These are phyloP conservation scores for Lottia scabra DNA, from an alignment of 2,888 invertebrate genomes.

Conservation along the genomic window DNA sequence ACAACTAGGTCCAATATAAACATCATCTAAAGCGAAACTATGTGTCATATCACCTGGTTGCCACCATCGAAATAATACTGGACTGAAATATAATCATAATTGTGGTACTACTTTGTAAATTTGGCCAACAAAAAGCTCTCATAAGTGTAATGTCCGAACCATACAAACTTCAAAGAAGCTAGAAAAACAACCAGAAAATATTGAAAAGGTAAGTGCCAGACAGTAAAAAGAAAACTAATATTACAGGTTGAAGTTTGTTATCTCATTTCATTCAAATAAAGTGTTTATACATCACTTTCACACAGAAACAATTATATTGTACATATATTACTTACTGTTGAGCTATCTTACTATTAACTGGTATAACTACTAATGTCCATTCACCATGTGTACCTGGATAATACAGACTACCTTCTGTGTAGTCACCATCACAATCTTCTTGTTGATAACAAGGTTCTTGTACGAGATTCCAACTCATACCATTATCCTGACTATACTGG, in stretches of 20 bases:
- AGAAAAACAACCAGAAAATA: too few species aligned
- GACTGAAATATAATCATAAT: constrained; percentile 38
- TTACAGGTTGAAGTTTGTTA: too few species aligned
- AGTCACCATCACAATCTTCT: constrained; percentile 56
- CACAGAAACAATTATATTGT: too few species aligned
- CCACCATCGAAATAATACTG: constrained; percentile 61
- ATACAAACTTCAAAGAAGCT: too few species aligned
- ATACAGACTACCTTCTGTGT: constrained; percentile 64
- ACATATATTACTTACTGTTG: constrained; percentile 53
- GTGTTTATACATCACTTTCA: too few species aligned
- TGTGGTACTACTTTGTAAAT: too few species aligned
- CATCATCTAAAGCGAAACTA: constrained; percentile 67
- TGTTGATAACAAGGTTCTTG: constrained; percentile 65
- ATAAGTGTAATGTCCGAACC: too few species aligned
- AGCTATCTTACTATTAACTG: constrained; percentile 59
- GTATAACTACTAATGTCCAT: constrained; percentile 65
- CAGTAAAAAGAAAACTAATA: too few species aligned
- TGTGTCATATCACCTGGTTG: constrained; percentile 59
- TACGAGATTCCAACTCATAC: constrained; percentile 65
- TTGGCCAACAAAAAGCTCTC: too few species aligned
- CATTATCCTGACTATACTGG: constrained; percentile 67
- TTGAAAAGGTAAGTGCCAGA: too few species aligned
- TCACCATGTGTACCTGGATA: constrained; percentile 66
- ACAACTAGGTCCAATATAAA: constrained; percentile 69
- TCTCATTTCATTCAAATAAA: too few species aligned